phyloP scores from a whole-genome alignment of 2,113 vertebrate species.

The Terrapene triunguis region DNA sequence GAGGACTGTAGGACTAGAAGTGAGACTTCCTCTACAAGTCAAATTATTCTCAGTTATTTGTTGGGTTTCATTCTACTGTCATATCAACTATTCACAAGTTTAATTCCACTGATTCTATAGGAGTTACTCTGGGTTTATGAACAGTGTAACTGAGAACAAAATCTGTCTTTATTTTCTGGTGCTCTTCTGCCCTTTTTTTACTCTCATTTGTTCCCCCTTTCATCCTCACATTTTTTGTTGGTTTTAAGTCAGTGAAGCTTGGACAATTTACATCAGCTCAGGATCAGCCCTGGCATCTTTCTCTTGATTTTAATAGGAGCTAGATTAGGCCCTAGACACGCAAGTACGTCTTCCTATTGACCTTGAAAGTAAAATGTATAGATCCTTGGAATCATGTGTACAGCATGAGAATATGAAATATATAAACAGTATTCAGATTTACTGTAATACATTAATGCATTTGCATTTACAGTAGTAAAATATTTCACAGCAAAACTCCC shows the following conservation, averaged over 20 bases:
- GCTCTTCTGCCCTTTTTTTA: background rate
- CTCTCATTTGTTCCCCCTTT: background rate
- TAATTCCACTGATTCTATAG: background rate
- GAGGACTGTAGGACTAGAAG: background rate
- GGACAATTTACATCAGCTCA: background rate
- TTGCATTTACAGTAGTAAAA: background rate
- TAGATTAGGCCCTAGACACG: background rate
- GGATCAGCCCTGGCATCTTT: background rate
- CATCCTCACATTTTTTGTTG: background rate
- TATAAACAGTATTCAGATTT: background rate
- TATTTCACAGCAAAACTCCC: background rate
- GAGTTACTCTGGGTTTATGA: background rate
- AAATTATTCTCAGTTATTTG: background rate
- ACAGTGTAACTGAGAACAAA: background rate
- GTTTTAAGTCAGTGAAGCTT: background rate
- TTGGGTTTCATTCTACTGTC: constrained; percentile 10
- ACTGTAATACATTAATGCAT: background rate
- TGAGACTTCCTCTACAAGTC: background rate
- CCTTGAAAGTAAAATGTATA: background rate
- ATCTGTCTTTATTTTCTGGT: background rate
- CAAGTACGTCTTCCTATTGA: background rate
- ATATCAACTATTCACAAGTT: constrained; percentile 10
- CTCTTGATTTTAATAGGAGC: background rate
- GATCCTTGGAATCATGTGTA: background rate
- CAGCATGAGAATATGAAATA: background rate